Conservation (phyloP, 1,140 invertebrate genomes). For the Daktulosphaira vitifoliae region DNA sequence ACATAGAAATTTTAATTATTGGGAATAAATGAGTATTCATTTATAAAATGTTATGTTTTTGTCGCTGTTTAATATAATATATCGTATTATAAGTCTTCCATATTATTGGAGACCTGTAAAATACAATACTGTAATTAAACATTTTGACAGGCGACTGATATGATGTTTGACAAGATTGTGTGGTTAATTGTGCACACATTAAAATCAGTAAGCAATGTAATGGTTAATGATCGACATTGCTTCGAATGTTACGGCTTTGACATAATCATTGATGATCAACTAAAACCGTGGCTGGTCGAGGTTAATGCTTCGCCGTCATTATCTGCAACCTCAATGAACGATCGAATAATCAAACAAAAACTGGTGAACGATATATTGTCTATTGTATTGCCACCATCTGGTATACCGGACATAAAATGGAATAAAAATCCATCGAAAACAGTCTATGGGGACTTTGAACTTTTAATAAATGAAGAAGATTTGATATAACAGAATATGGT, state of each 20-base stretch:
- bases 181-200: constrained; percentile 82
- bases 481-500: too few species aligned
- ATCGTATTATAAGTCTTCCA: too few species aligned
- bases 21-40: too few species aligned
- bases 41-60: too few species aligned
- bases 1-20: too few species aligned
- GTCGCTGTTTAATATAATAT: too few species aligned
- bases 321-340: constrained; percentile 58
- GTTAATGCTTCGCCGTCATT: constrained; percentile 90
- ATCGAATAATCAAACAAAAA: background rate
- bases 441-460: background rate
- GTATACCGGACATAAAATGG: background rate
- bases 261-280: constrained; percentile 72
- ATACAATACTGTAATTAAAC: too few species aligned
- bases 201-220: constrained; percentile 64
- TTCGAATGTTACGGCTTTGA: constrained; percentile 80
- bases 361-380: background rate
- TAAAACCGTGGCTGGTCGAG: constrained; percentile 78
- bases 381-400: background rate
- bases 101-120: too few species aligned
- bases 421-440: background rate
- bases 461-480: background rate
- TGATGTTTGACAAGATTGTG: constrained; percentile 71
- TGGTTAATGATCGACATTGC: constrained; percentile 66
- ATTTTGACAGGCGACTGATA: constrained; percentile 56